A percentile compares a stretch with the other conserved stretches of the same genome.
Evolutionary conservation across 2,888 invertebrate genomes (phyloP).

Genomic region (Dasysyrphus albostriatus): DNA sequence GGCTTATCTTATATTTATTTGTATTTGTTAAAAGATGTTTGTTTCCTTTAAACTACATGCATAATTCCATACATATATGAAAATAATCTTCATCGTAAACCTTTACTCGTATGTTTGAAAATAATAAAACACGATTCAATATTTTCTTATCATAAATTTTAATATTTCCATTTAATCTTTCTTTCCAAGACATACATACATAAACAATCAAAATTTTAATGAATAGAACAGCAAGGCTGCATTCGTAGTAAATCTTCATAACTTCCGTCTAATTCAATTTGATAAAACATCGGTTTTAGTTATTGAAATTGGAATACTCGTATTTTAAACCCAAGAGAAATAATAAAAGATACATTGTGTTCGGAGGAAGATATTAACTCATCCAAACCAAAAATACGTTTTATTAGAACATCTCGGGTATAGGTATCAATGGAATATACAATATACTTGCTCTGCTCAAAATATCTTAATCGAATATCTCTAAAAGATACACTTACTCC

Average conservation of each 20-base stretch:
- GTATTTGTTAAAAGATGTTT: too few relatives aligned
- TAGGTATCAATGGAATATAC: constrained; percentile 36
- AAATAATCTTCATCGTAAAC: too few relatives aligned
- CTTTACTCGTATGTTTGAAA: too few relatives aligned
- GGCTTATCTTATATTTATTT: too few relatives aligned
- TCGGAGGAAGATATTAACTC: constrained; percentile 25
- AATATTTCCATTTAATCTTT: too few relatives aligned
- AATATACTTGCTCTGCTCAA: constrained; percentile 11
- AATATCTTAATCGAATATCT: constrained; percentile 72
- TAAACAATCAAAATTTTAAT: too few relatives aligned
- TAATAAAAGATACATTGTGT: constrained; percentile 18
- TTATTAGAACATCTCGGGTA: constrained; percentile 40
- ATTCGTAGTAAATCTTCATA: constrained; percentile 1
- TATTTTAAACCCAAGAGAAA: not conserved
- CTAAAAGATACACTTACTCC: constrained; percentile 34
- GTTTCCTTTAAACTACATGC: too few relatives aligned
- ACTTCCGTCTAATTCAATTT: constrained; percentile 57
- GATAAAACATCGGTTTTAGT: constrained; percentile 56
- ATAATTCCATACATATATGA: too few relatives aligned
- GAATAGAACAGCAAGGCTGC: too few relatives aligned
- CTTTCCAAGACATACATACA: too few relatives aligned
- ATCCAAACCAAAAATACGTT: constrained; percentile 8
- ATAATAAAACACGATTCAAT: too few relatives aligned
- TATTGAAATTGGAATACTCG: not conserved
- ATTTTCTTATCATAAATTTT: too few relatives aligned